Base-by-base conservation (phyloP, 2,797 vertebrate genomes). In the Aphelocoma californica region DNA sequence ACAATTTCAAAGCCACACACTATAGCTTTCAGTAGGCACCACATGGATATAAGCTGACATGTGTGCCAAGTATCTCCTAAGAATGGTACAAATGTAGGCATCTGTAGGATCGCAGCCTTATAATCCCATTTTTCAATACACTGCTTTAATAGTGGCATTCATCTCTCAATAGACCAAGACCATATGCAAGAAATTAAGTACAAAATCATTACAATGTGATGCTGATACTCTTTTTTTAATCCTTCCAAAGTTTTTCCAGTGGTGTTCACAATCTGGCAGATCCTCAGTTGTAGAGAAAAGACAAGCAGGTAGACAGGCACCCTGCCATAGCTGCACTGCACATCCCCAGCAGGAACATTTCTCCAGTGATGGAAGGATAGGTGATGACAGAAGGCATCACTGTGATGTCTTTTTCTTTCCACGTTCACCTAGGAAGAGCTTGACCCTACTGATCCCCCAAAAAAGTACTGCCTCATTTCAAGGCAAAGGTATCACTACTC, bases 361-460 rank as follows among this genome's bases (percentile, higher is more conserved):
- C 40, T 84, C 18, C 53, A 28, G 0, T 4, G 6, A 7, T 6
- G 10, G 45, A 70, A 74, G 14, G 19, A 31, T 4, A 47, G 44
- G 9, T 38, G 14, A 38, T 10, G 10, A 13, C n/a, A 84, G 57
- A 89, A 73, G 24, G 28, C 23, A 51, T 47, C 2, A 1, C 3
- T 83, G 13, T 31, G 21, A 45, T 29, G 10, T 15, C 14, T 25
- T 71, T 53, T 71, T 57, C 50, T 83, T 92, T 51, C 44, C 19
- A 20, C 0, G 0, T 51, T 84, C 28, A 36, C 6, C 31, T 66
- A 26, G 11, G 18, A 66, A 71, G 31, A 50, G 3, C 6, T 42
- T 4, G 5, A n/a, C 28, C 24, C 15, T 56, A 34, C 9, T 18
- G 21, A 70, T 28, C 4, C 3, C 19, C 2, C 0, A 0, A 26